Base-by-base conservation (phyloP, 2,888 invertebrate species). In the Metopia argyrocephala region DNA sequence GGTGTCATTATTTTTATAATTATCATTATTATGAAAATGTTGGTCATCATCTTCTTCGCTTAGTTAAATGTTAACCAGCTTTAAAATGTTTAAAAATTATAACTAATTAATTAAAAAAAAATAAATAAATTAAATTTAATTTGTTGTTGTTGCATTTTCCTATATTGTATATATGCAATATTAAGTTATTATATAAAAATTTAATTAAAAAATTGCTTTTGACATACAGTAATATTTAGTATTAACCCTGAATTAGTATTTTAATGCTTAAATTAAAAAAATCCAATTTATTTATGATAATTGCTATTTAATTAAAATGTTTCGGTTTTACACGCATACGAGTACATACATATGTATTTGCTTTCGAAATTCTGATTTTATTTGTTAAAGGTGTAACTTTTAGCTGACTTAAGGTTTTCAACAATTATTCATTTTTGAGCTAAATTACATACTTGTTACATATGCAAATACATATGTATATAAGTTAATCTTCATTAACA, bases 61-160 rank as follows among this genome's bases (percentile, higher is more conserved):
- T 21, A 28, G 2, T 61, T 70, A 64, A 65, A 78, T 71, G 70
- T 59, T 70, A 78, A 71, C 71, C 52, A 71, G 65, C 12, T 78
- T 78, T 61, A 31, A 59, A 59, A 27, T 15, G 9, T 27, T 52
- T 45, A n/a, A 12, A 45, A 48, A n/a, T 28, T 56, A 28, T 28
- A 57, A 56, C 20, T 5, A 21, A 52, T n/a, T n/a, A 57, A 65
- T 59, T 20, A 23, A 28, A 7, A 21, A 31, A 6, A 57, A 59
- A 38, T 5, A 38, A 62, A 20, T 21, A 21, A 65, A 59, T 57
- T 57, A 45, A 54, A 21, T 54, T 62, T 52, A 18, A 28, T 18
- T n/a, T n/a, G n/a, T n/a, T n/a, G n/a, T n/a, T n/a, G n/a, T n/a
- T n/a, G n/a, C n/a, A n/a, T n/a, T n/a, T n/a, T n/a, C n/a, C n/a